phyloP scores from a whole-genome alignment of 2,797 vertebrate species.

The Gambusia yucatana region DNA sequence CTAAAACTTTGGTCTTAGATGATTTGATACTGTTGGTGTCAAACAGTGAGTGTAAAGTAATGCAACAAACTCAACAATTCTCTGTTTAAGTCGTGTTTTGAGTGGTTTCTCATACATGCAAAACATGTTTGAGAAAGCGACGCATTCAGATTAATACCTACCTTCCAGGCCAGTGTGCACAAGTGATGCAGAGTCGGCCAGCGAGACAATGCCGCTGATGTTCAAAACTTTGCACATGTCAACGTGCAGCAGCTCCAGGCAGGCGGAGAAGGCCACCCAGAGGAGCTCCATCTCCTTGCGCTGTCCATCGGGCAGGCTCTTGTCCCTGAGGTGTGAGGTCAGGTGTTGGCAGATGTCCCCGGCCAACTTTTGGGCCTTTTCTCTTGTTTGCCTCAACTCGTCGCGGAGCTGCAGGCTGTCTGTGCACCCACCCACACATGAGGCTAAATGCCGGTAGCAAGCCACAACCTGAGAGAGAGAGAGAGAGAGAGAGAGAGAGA shows the following conservation, averaged over 20 bases:
- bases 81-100: not conserved
- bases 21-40: not conserved
- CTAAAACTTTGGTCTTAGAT: not conserved
- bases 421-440: conserved; percentile 79
- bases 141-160: conserved; percentile 38
- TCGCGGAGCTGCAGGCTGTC: conserved; percentile 80
- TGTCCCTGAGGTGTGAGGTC: conserved; percentile 79
- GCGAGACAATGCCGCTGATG: conserved; percentile 71
- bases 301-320: conserved; percentile 72
- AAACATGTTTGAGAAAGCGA: not conserved
- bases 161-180: conserved; percentile 86
- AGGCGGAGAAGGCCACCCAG: conserved; percentile 86
- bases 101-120: not conserved
- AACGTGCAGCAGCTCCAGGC: conserved; percentile 82
- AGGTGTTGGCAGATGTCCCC: conserved; percentile 69
- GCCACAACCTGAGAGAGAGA: conserved; percentile 79
- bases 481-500: not conserved
- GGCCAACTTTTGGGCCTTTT: conserved; percentile 78
- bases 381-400: conserved; percentile 79
- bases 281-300: conserved; percentile 81
- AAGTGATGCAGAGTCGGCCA: conserved; percentile 57
- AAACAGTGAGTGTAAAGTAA: not conserved
- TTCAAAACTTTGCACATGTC: conserved; percentile 86
- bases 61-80: not conserved
- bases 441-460: conserved; percentile 83